Evolutionary conservation across 2,113 vertebrate genomes (phyloP).

Genomic region (Hemibates koningsi): DNA sequence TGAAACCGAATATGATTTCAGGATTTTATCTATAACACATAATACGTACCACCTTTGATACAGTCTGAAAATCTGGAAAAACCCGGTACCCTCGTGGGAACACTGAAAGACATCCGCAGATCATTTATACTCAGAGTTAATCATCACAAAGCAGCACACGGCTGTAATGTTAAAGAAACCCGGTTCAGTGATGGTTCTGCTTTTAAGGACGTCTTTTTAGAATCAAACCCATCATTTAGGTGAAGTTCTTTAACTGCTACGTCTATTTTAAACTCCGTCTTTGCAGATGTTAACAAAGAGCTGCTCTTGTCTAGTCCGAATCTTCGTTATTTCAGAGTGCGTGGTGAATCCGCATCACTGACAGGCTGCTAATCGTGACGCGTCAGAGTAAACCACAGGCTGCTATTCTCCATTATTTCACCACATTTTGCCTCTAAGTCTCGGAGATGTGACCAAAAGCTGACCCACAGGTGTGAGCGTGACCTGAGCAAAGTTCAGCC

Average conservation of each 20-base stretch:
- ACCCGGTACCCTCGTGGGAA: accelerated
- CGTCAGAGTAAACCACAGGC: not conserved
- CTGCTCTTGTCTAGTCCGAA: not conserved
- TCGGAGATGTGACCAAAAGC: accelerated
- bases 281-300: not conserved
- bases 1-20: not conserved
- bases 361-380: not conserved
- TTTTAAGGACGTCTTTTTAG: not conserved
- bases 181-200: not conserved
- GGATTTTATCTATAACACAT: not conserved
- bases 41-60: not conserved
- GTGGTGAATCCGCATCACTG: not conserved
- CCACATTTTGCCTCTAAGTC: not conserved
- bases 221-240: not conserved
- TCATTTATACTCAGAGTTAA: not conserved
- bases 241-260: not conserved
- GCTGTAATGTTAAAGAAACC: not conserved
- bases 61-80: not conserved
- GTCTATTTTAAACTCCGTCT: not conserved
- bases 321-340: not conserved
- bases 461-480: not conserved
- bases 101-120: not conserved
- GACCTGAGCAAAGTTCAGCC: not conserved
- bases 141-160: not conserved
- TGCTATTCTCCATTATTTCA: not conserved